Conservation (phyloP, 2,888 invertebrate genomes). For the Dryocosmus kuriphilus region DNA sequence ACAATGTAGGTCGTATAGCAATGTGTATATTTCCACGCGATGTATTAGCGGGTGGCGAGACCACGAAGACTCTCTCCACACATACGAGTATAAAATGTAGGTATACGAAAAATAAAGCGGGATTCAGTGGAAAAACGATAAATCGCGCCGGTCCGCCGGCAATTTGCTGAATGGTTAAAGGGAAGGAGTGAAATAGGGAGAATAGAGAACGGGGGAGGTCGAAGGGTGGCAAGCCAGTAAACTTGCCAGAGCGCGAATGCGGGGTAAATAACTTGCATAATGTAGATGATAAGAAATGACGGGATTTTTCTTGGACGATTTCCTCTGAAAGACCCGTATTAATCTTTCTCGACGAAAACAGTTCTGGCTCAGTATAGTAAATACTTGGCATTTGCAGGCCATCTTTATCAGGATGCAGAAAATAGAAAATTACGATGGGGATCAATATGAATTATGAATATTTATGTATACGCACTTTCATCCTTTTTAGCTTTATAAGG, state of each 20-base stretch:
- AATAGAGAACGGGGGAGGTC: slow-evolving; percentile 30
- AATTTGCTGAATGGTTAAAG: slow-evolving; percentile 58
- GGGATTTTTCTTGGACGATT: slow-evolving; percentile 35
- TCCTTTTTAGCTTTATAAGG: not conserved
- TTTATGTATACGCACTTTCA: not conserved
- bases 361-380: not conserved
- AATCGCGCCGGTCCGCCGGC: slow-evolving; percentile 53
- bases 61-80: slow-evolving; percentile 16
- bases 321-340: slow-evolving; percentile 28
- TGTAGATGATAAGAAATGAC: slow-evolving; percentile 49
- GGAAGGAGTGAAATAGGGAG: slow-evolving; percentile 23
- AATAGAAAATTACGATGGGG: not conserved
- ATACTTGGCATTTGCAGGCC: slow-evolving; percentile 21
- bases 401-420: slow-evolving; percentile 5
- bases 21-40: slow-evolving; percentile 30
- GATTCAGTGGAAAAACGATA: slow-evolving; percentile 57
- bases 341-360: slow-evolving; percentile 29
- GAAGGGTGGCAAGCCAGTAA: slow-evolving; percentile 28
- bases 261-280: slow-evolving; percentile 45
- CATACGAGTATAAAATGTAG: slow-evolving; percentile 48
- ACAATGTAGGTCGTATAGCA: slow-evolving; percentile 37
- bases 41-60: slow-evolving; percentile 32
- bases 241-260: slow-evolving; percentile 38
- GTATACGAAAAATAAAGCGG: slow-evolving; percentile 59
- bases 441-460: slow-evolving; percentile 22